Conservation (phyloP, 2,797 vertebrate genomes). For the Chelidonichthys spinosus region DNA sequence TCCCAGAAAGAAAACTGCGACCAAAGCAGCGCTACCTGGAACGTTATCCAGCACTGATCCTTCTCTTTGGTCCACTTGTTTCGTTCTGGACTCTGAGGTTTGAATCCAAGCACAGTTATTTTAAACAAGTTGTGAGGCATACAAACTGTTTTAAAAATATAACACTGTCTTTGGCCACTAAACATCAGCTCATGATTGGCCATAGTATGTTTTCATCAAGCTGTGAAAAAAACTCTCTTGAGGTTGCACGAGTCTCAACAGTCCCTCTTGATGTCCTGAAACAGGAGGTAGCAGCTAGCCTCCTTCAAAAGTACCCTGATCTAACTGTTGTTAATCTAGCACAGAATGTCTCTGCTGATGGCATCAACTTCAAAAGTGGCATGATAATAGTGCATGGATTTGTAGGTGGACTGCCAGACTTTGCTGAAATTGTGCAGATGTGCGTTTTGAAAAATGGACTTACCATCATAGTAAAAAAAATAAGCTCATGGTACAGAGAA, state of each 20-base stretch:
- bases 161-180: conserved; percentile 10
- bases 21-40: conserved; percentile 44
- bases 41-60: conserved; percentile 38
- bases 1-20: conserved; percentile 19
- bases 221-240: background rate
- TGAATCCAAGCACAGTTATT: conserved; percentile 44
- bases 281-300: conserved; percentile 10
- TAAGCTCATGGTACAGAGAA: conserved; percentile 41
- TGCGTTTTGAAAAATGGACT: conserved; percentile 41
- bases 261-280: conserved; percentile 19
- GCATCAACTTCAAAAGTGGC: conserved; percentile 21
- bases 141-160: conserved; percentile 41
- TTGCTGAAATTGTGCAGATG: conserved; percentile 47
- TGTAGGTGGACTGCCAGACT: conserved; percentile 27
- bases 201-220: conserved; percentile 1
- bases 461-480: conserved; percentile 12
- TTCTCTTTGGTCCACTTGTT: conserved; percentile 37
- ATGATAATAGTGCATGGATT: conserved; percentile 24
- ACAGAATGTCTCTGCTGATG: conserved; percentile 18
- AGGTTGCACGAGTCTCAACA: conserved; percentile 17
- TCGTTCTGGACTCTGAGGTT: conserved; percentile 33
- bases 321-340: conserved; percentile 14
- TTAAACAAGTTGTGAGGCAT: conserved; percentile 34
- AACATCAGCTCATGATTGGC: conserved; percentile 15
- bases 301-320: conserved; percentile 12